Base-by-base conservation (phyloP, 1,140 invertebrate species). In the Drosophila pandora region DNA sequence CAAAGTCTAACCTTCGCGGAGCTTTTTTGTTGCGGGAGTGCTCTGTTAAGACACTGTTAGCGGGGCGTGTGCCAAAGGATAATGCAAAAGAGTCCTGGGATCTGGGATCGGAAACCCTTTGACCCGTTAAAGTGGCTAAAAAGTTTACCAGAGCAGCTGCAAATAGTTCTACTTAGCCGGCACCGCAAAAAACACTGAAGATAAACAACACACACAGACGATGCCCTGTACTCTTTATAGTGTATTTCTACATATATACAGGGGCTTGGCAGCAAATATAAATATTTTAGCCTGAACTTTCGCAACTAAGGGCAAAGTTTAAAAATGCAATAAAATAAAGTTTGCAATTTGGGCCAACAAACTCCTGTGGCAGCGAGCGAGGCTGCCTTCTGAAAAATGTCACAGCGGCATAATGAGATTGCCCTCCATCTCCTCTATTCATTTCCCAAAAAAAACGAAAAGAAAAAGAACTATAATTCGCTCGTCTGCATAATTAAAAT, bases 271-370 rank as follows among this genome's bases (percentile, higher is more conserved):
- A 58, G 59, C 65, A 76, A 50, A 74, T 75, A 78, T 79, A 82
- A 71, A 82, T 82, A 73, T 61, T 87, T 77, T 25, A 58, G 64
- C 47, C 39, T 75, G 82, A 85, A 87, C 78, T 87, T 85, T 84
- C 30, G 34, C 50, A 34, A 64, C 62, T 72, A 87, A 87, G 82
- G 82, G 75, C 83, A 87, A 87, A 87, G 78, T 87, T 87, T 82
- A 78, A 72, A 79, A 87, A 82, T 82, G 82, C 83, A 88, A 87
- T 87, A 87, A 87, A 87, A 83, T 88, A 88, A 87, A 87, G 83
- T 87, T 87, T 30, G 79, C 81, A 68, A 52, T 73, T 72, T 23
- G 39, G 56, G 47, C 22, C 50, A 32, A 56, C 50, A 41, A 61
- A 59, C 53, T 47, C 30, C 52, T 47, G 55, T 60, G 53, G 49